Base-by-base conservation (phyloP, 2,113 vertebrate species). In the Atractosteus spatula region DNA sequence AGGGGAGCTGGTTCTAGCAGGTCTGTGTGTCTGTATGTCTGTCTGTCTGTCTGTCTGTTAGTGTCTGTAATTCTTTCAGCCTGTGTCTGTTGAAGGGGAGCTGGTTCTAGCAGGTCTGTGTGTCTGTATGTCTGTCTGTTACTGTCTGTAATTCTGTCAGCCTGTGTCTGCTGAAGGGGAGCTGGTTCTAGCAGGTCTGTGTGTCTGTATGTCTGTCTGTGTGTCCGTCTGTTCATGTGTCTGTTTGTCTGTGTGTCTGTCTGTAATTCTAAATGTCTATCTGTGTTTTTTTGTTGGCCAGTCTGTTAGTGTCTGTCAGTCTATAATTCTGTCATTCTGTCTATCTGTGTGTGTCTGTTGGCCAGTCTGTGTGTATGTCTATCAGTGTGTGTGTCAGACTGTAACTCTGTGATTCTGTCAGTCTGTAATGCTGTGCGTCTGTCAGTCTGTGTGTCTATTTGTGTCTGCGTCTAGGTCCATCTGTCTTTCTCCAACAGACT, bases 71-170 rank as follows among this genome's bases (percentile, higher is more conserved):
- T 2, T 12, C 13, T 47, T 4, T 44, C 62, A 7, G 41, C 3
- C n/a, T 70, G 3, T 70, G 51, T 17, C 66, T 98, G 61, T 82
- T 98, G 71, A 97, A 99, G 72, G 97, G 95, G 12, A 96, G 84
- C 85, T 99, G 96, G 96, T 96, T 99, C 84, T 97, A 94, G 94
- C 95, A 99, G 96, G n/a, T n/a, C n/a, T n/a, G n/a, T n/a, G 5
- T 51, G 47, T 10, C 47, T 7, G 10, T 5, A 51, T 5, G 47
- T 29, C 10, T 51, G 47, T n/a, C n/a, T n/a, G n/a, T 5, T n/a
- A n/a, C 47, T 51, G 47, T 10, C 1, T 51, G 29, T 1, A 29
- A 29, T 29, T 29, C 29, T 29, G 29, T 29, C 29, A 1, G 29
- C 29, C 2, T 67, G 29, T 41, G 61, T 29, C 29, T 29, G 29